These are phyloP conservation scores for Drosophila pseudoobscura DNA, from an alignment of 1,140 invertebrate species.

Conservation along the genomic window DNA sequence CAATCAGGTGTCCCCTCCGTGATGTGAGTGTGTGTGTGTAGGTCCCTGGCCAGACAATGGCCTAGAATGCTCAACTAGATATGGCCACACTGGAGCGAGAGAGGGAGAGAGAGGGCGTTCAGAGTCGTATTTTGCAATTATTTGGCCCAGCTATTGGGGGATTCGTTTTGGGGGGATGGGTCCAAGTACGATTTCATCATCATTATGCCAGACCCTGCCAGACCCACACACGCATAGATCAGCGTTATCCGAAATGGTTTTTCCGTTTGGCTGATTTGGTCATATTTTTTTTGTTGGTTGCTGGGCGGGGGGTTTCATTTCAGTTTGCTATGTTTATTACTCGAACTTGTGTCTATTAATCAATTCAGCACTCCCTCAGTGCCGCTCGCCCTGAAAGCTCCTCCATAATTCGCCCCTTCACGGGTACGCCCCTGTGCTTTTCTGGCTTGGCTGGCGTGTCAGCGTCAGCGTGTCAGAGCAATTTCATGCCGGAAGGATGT, in stretches of 20 bases:
- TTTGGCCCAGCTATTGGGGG: neutral
- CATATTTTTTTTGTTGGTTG: constrained; percentile 8
- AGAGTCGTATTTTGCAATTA: constrained; percentile 33
- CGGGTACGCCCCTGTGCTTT: constrained; percentile 1
- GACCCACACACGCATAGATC: constrained; percentile 8
- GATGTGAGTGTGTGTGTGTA: too few species aligned
- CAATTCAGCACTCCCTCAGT: constrained; percentile 8
- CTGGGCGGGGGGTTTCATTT: neutral
- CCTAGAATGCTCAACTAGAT: too few species aligned
- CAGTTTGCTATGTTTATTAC: constrained; percentile 34
- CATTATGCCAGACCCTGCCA: constrained; percentile 7
- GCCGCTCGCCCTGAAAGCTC: too few species aligned
- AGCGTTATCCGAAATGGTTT: constrained; percentile 24
- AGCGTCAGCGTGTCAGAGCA: constrained; percentile 39
- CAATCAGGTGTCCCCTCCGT: too few species aligned
- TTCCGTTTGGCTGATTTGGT: constrained; percentile 22
- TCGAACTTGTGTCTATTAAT: constrained; percentile 40
- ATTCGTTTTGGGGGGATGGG: neutral
- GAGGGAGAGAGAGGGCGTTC: neutral
- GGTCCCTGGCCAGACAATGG: too few species aligned
- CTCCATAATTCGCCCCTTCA: too few species aligned
- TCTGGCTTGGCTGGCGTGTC: neutral
- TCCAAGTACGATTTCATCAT: constrained; percentile 26
- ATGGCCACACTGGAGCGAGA: neutral
- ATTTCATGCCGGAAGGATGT: constrained; percentile 67